Evolutionary conservation across 53 echinoderm and acorn worm species (phyloP).

Genomic region (Holothuria leucospilota): DNA sequence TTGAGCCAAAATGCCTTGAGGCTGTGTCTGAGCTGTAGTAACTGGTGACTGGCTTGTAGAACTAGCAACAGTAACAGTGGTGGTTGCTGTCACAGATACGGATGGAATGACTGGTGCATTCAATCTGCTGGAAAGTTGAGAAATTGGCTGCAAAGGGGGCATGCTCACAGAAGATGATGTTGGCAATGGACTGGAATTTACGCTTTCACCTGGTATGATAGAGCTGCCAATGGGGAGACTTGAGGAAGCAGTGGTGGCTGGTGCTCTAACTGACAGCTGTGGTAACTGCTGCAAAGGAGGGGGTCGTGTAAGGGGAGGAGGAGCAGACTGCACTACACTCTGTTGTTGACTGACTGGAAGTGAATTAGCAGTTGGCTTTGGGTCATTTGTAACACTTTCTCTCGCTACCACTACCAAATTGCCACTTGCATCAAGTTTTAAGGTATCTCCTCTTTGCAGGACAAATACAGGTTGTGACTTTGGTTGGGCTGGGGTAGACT

Average conservation of each 20-base stretch:
- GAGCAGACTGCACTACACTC: not conserved
- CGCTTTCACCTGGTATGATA: not conserved
- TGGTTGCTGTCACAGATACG: not conserved
- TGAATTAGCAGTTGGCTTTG: conserved; percentile 1
- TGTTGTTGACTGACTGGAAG: conserved; percentile 5
- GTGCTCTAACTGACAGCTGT: conserved; percentile 1
- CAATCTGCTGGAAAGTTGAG: not conserved
- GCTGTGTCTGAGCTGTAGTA: not conserved
- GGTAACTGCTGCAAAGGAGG: conserved; percentile 30
- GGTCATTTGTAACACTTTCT: conserved; percentile 38
- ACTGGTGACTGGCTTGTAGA: not conserved
- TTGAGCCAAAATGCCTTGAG: conserved; percentile 33
- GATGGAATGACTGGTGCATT: not conserved
- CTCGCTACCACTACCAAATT: conserved; percentile 86
- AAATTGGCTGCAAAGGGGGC: conserved; percentile 22
- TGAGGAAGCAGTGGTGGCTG: not conserved
- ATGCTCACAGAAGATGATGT: conserved; percentile 10
- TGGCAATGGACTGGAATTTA: not conserved
- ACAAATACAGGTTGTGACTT: conserved; percentile 83
- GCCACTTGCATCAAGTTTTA: conserved; percentile 83
- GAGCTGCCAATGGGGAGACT: not conserved
- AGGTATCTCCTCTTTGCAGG: conserved; percentile 87
- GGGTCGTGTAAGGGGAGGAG: conserved; percentile 11
- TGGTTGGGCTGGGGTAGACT: conserved; percentile 44
- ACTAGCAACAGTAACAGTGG: not conserved